A percentile compares a stretch with the other conserved stretches of the same genome.
These are phyloP conservation scores for Drosophila ercepeae DNA, from an alignment of 1,140 invertebrate genomes.

Conservation along the genomic window DNA sequence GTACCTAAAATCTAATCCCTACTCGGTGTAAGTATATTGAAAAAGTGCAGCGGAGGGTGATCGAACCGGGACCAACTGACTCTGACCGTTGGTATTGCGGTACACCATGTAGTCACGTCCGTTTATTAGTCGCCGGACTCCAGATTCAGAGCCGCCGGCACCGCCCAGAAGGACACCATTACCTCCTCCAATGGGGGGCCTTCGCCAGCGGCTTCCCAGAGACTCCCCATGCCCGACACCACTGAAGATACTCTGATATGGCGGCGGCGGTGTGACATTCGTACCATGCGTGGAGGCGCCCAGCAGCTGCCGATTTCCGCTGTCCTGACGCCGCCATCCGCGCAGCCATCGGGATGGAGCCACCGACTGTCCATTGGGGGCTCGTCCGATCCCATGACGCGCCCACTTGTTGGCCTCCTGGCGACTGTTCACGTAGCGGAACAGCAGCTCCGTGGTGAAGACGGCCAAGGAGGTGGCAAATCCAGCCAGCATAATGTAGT, in stretches of 20 bases:
- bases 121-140: slow-evolving; percentile 86
- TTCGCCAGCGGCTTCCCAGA: slow-evolving; percentile 77
- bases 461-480: slow-evolving; percentile 86
- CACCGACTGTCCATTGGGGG: slow-evolving; percentile 60
- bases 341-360: slow-evolving; percentile 64
- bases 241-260: slow-evolving; percentile 83
- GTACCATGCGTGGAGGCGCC: slow-evolving; percentile 43
- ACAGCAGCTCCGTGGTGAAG: slow-evolving; percentile 87
- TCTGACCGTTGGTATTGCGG: slow-evolving; percentile 85
- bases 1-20: slow-evolving; percentile 2
- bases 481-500: slow-evolving; percentile 87
- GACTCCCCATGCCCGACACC: slow-evolving; percentile 15
- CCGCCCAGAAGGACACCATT: slow-evolving; percentile 47
- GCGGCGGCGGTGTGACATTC: slow-evolving; percentile 84
- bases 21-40: slow-evolving; percentile 85
- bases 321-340: slow-evolving; percentile 36
- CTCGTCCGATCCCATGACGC: slow-evolving; percentile 57
- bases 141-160: slow-evolving; percentile 25
- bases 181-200: slow-evolving; percentile 56
- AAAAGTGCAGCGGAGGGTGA: slow-evolving; percentile 90
- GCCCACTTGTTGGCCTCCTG: slow-evolving; percentile 71
- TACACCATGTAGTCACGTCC: slow-evolving; percentile 90
- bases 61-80: slow-evolving; percentile 88
- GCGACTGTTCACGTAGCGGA: slow-evolving; percentile 74
- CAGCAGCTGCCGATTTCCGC: slow-evolving; percentile 48